phyloP scores from a whole-genome alignment of 2,113 vertebrate genomes.

The Engraulis encrasicolus region DNA sequence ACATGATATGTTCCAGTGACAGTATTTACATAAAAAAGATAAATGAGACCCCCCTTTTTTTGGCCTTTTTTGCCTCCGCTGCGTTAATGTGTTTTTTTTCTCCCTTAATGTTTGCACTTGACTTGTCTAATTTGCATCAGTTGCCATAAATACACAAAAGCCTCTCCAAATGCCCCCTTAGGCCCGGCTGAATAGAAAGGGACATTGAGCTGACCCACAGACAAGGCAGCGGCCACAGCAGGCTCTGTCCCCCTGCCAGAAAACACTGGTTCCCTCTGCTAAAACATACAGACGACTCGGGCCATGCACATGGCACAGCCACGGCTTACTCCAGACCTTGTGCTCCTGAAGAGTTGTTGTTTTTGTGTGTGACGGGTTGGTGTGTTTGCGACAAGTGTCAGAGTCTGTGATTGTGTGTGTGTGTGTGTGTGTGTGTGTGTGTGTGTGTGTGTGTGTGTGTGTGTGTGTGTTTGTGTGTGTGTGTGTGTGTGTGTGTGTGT shows the following conservation, averaged over 20 bases:
- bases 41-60: constrained; percentile 25
- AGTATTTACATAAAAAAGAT: constrained; percentile 16
- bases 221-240: constrained; percentile 40
- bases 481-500: no score
- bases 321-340: constrained; percentile 12
- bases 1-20: constrained; percentile 49
- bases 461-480: no score
- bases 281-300: constrained; percentile 23
- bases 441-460: no score
- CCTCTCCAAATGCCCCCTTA: constrained; percentile 40
- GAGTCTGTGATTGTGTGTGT: no score
- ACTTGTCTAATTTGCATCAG: constrained; percentile 61
- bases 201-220: constrained; percentile 47
- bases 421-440: no score
- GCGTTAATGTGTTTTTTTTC: constrained; percentile 21
- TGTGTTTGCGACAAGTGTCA: no score
- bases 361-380: neutral
- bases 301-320: neutral
- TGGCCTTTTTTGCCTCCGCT: neutral
- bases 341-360: constrained; percentile 21
- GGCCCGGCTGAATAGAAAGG: constrained; percentile 40
- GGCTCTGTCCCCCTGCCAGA: constrained; percentile 44
- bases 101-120: constrained; percentile 53
- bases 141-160: constrained; percentile 58
- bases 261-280: constrained; percentile 23